Conservation (phyloP, 2,797 vertebrate species). For the Atherinosoma microstoma region DNA sequence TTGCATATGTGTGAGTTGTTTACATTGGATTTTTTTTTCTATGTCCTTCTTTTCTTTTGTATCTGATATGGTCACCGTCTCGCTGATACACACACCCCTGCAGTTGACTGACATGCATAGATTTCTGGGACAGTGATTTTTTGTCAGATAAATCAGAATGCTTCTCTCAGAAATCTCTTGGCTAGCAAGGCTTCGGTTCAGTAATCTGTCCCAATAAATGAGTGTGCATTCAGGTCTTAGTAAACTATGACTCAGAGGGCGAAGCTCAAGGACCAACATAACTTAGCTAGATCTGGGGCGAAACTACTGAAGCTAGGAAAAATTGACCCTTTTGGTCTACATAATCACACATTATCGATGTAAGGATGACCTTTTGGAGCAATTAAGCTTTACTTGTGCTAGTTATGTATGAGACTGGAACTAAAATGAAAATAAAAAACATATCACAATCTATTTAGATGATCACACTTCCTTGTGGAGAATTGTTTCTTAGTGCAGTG, state of each 20-base stretch:
- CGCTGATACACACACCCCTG: constrained; percentile 13
- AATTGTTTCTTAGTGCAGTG: constrained; percentile 8
- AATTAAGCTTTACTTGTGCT: constrained; percentile 14
- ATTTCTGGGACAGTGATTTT: constrained; percentile 41
- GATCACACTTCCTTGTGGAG: not conserved
- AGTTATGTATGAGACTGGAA: constrained; percentile 14
- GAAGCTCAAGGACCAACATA: constrained; percentile 56
- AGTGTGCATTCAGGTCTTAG: constrained; percentile 53
- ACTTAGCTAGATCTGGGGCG: constrained; percentile 57
- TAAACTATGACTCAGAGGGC: constrained; percentile 67
- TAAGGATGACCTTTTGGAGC: constrained; percentile 11
- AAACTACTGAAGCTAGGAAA: constrained; percentile 41
- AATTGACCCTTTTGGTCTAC: constrained; percentile 37
- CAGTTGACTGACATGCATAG: constrained; percentile 12
- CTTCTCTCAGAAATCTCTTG: constrained; percentile 43
- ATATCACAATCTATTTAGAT: not conserved
- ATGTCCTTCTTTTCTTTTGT: not conserved
- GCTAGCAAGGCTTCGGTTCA: constrained; percentile 49
- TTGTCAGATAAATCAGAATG: constrained; percentile 46
- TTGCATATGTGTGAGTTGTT: constrained; percentile 1
- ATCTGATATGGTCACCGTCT: not conserved
- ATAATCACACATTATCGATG: constrained; percentile 39
- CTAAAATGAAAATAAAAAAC: constrained; percentile 17
- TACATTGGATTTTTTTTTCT: not conserved
- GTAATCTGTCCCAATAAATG: constrained; percentile 51